A percentile compares a stretch with the other conserved stretches of the same genome.
Conservation (phyloP, 2,888 invertebrate species). For the Cacoxenus indagator region DNA sequence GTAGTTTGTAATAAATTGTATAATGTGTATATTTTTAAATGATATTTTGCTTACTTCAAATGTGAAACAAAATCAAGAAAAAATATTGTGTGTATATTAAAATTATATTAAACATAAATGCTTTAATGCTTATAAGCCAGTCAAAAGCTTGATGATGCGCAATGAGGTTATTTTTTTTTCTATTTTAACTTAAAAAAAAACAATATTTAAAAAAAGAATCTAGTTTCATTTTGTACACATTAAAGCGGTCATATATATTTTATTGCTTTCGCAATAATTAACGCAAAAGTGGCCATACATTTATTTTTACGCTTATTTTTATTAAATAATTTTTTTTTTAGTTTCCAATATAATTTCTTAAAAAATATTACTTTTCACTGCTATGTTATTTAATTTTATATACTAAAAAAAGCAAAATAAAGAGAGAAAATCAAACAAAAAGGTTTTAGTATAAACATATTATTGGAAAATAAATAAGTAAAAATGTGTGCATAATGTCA, state of each 20-base stretch:
- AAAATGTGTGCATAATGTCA: too few relatives aligned
- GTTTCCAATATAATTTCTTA: slow-evolving; percentile 12
- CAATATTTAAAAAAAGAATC: not conserved
- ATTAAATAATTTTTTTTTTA: not conserved
- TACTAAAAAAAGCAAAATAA: not conserved
- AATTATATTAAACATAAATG: not conserved
- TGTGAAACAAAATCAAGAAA: not conserved
- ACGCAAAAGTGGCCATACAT: slow-evolving; percentile 26
- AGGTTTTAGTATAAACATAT: too few relatives aligned
- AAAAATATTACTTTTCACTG: not conserved
- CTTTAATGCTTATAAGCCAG: too few relatives aligned
- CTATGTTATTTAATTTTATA: slow-evolving; percentile 1
- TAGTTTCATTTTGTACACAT: too few relatives aligned
- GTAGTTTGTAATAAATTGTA: not conserved
- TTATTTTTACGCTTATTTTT: slow-evolving; percentile 35
- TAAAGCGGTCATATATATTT: too few relatives aligned
- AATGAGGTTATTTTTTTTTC: not conserved
- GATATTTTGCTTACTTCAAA: too few relatives aligned
- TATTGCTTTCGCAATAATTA: too few relatives aligned
- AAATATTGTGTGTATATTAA: not conserved
- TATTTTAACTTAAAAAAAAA: not conserved
- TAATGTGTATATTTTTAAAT: too few relatives aligned
- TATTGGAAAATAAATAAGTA: too few relatives aligned
- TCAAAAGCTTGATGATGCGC: too few relatives aligned
- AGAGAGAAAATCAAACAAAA: too few relatives aligned